Evolutionary conservation across 2,113 vertebrate species (phyloP).

Genomic region (Rousettus leschenaultii): DNA sequence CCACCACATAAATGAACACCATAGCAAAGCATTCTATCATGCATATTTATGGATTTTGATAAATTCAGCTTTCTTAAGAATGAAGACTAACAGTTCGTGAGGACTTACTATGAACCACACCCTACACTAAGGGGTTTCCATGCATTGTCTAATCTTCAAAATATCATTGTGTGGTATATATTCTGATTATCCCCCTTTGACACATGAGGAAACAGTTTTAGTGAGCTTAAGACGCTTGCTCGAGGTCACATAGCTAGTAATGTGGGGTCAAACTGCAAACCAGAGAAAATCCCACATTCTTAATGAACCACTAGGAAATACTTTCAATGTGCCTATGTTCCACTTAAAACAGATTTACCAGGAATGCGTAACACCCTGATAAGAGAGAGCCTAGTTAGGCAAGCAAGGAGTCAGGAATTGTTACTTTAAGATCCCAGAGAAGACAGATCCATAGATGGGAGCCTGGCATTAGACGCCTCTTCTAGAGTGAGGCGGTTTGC

Average conservation of each 20-base stretch:
- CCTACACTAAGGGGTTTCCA: not conserved
- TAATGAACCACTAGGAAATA: not conserved
- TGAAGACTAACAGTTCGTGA: not conserved
- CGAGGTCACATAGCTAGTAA: not conserved
- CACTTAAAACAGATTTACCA: not conserved
- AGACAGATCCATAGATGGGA: not conserved
- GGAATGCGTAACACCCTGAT: not conserved
- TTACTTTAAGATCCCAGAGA: not conserved
- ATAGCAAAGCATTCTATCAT: not conserved
- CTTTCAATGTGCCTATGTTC: not conserved
- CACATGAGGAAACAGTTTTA: not conserved
- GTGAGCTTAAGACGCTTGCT: not conserved
- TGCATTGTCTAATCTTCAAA: not conserved
- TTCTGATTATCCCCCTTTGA: not conserved
- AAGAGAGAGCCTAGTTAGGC: not conserved
- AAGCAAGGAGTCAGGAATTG: not conserved
- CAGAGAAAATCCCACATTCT: not conserved
- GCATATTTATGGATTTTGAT: not conserved
- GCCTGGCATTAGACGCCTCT: not conserved
- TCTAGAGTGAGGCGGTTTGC: not conserved
- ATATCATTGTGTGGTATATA: not conserved
- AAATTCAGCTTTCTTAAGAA: not conserved
- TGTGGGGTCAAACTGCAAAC: not conserved
- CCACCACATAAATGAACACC: not conserved
- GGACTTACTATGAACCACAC: not conserved